Conservation (phyloP, 2,888 invertebrate genomes). For the Acronicta aceris region DNA sequence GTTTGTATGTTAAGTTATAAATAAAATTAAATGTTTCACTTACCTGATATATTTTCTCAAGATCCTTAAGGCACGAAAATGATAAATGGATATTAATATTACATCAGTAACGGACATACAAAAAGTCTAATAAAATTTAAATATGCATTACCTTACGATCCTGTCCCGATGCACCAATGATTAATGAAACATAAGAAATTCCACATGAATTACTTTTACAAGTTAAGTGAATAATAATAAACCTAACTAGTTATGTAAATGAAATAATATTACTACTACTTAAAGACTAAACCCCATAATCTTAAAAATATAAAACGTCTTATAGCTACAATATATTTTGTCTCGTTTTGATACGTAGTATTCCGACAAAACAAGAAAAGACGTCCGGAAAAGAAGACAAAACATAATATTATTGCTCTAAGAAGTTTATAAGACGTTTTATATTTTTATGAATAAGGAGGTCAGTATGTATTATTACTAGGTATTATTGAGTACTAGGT, state of each 20-base stretch:
- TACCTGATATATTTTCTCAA: conserved; percentile 79
- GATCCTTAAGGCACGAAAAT: conserved; percentile 84
- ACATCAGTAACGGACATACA: conserved; percentile 11
- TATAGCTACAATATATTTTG: no score
- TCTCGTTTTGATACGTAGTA: no score
- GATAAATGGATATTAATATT: conserved; percentile 54
- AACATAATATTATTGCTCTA: no score
- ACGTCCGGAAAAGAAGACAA: no score
- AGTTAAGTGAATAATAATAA: background rate
- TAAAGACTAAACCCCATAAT: no score
- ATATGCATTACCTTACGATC: conserved; percentile 49
- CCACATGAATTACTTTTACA: conserved; percentile 19
- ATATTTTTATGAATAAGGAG: no score
- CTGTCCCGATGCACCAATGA: conserved; percentile 29
- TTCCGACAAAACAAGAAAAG: no score
- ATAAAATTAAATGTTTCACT: conserved; percentile 55
- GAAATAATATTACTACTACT: background rate
- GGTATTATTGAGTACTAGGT: no score
- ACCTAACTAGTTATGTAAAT: background rate
- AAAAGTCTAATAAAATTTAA: conserved; percentile 11
- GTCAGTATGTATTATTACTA: no score
- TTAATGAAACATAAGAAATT: conserved; percentile 50
- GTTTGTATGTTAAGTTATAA: no score
- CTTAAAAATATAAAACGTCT: no score
- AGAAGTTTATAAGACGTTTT: no score